Base-by-base conservation (phyloP, 1,140 invertebrate species). In the Orchesella cincta region DNA sequence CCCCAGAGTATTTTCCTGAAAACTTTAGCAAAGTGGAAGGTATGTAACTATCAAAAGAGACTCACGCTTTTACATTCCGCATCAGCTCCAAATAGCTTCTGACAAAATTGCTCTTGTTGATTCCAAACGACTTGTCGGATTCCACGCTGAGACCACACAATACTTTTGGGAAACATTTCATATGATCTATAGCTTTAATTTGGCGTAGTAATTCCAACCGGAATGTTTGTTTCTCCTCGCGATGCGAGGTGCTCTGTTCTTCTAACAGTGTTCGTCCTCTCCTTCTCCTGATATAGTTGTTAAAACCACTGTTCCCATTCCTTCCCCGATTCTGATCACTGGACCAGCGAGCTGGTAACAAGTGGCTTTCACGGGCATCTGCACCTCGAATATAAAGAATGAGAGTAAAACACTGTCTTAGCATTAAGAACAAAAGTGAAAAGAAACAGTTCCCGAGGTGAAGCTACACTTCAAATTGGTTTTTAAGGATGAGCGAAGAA, bases 171-270 rank as follows among this genome's bases (percentile, higher is more conserved):
- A 73, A 73, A 28, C 71, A 73, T 28, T 73, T 73, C 34, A 46
- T 36, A 46, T 73, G 71, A 51, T 73, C 71, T 73, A 51, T 46
- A 18, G 39, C 35, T 26, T 73, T 36, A 73, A 73, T 73, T 73
- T 73, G 34, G 1, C 39, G 34, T 28, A 73, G 29, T 29, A 73
- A 28, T 18, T 36, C 71, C 36, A 73, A 73, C 5, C 71, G 34
- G 23, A 46, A 36, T 12, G 20, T 36, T n/a, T 73, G 8, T 39
- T 73, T 73, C 3, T 73, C 14, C 5, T 34, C 34, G 1, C 71
- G 34, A 18, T 29, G 33, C 14, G 2, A 39, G 23, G 33, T 73
- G 2, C 8, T 35, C 8, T 29, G 8, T 28, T 62, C 54, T 26
- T 12, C 28, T 31, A 29, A 31, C 5, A 67, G 12, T n/a, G 62